Evolutionary conservation across 53 echinoderm and acorn worm species (phyloP).

Genomic region (Zoroaster sp.): DNA sequence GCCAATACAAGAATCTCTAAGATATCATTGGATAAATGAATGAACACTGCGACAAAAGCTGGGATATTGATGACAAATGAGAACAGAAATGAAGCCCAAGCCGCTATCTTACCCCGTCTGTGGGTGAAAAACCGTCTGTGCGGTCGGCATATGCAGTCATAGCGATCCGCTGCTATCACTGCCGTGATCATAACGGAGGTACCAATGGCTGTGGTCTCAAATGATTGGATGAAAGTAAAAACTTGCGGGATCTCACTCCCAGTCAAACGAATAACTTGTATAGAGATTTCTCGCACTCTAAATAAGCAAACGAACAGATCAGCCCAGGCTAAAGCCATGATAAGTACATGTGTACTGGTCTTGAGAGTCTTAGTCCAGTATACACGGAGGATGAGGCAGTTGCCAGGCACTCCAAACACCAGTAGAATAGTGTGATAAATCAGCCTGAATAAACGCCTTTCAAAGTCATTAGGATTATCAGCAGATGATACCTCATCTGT

Average conservation of each 20-base stretch:
- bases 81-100: neutral
- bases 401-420: conserved; percentile 55
- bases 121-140: neutral
- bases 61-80: neutral
- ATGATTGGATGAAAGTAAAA: neutral
- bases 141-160: conserved; percentile 10
- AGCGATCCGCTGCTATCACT: conserved; percentile 9
- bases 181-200: neutral
- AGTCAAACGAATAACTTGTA: neutral
- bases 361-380: conserved; percentile 32
- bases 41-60: neutral
- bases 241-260: too few relatives aligned
- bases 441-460: too few relatives aligned
- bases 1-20: neutral
- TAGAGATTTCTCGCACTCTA: neutral
- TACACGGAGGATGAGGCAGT: conserved; percentile 38
- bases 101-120: neutral
- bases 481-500: too few relatives aligned
- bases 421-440: neutral
- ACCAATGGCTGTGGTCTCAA: neutral
- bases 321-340: conserved; percentile 46
- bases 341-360: conserved; percentile 43
- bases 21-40: neutral
- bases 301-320: conserved; percentile 31
- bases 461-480: too few relatives aligned